Evolutionary conservation across 1,140 invertebrate species (phyloP), one percentile per base, ranked within the genome.

Genomic region (Mercenaria mercenaria): DNA sequence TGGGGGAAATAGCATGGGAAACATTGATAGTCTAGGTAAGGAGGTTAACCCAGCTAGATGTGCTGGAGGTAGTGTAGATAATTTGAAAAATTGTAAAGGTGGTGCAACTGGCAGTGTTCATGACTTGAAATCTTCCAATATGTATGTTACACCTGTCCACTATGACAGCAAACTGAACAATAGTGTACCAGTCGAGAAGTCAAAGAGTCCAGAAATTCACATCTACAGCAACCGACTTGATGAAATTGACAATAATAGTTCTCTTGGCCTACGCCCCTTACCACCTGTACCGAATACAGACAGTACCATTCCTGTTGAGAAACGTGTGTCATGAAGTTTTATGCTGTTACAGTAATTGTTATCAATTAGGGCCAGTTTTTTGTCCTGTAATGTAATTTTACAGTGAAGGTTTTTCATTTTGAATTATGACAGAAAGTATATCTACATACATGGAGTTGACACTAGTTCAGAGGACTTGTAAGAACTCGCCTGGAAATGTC

Each of bases 211-310:
- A 29, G 85, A 87, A 39, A 79, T 87, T 29, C 85, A 87, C 47
- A 87, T 87, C 26, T 87, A 87, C 39, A 64, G 50, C 20, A 87
- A 87, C 52, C 32, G 41, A 32, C 72, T 79, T 26, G 85, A 87
- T 39, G 72, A 43, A 43, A 34, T 86, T 37, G 83, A 86, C 67
- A 41, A 29, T 34, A 83, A 50, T 39, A 39, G 34, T 29, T 72
- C 67, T 72, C 34, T 72, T 10, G 67, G 34, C 1, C 41, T 74
- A 74, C 47, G 85, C 18, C 85, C 85, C 4, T 64, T 87, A 41
- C 85, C 85, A 43, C 72, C 85, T 39, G 41, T 87, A 32, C 85
- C 85, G 23, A 64, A 59, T 20, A 47, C 47, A 50, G 80, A 82
- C 34, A 56, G 67, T 41, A 82, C 29, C 37, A 82, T 67, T 79